phyloP scores from a whole-genome alignment of 64 coral and sea anemone genomes.

The Pachyseris speciosa region DNA sequence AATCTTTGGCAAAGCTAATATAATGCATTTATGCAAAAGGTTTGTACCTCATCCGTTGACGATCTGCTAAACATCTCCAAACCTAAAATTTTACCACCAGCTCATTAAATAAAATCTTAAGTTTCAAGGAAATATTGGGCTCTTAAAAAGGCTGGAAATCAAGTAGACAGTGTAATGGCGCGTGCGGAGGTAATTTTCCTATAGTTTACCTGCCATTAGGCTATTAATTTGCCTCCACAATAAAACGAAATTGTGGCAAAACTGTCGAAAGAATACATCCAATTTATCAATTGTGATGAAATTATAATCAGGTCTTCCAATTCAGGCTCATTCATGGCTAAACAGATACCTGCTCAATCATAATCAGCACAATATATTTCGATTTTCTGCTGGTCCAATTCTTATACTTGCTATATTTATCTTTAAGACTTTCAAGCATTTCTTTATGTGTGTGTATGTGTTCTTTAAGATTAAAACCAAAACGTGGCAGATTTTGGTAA shows the following conservation, averaged over 20 bases:
- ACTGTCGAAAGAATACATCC: constrained; percentile 34
- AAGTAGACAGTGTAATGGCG: too few relatives aligned
- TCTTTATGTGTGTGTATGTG: background rate
- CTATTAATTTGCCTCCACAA: background rate
- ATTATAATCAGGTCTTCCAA: constrained; percentile 21
- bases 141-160: background rate
- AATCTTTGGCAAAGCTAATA: constrained; percentile 19
- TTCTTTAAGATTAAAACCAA: background rate
- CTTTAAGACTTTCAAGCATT: background rate
- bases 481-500: background rate
- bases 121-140: too few relatives aligned
- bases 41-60: background rate
- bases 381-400: background rate
- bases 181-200: background rate
- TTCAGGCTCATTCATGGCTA: background rate
- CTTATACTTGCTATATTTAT: background rate
- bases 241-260: constrained; percentile 10
- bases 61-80: background rate
- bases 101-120: background rate
- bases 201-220: background rate
- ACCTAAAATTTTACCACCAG: background rate
- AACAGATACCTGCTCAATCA: background rate
- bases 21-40: background rate
- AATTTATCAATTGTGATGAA: constrained; percentile 14
- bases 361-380: background rate